phyloP scores from a whole-genome alignment of 2,888 invertebrate species.

The Napeogenes inachia region DNA sequence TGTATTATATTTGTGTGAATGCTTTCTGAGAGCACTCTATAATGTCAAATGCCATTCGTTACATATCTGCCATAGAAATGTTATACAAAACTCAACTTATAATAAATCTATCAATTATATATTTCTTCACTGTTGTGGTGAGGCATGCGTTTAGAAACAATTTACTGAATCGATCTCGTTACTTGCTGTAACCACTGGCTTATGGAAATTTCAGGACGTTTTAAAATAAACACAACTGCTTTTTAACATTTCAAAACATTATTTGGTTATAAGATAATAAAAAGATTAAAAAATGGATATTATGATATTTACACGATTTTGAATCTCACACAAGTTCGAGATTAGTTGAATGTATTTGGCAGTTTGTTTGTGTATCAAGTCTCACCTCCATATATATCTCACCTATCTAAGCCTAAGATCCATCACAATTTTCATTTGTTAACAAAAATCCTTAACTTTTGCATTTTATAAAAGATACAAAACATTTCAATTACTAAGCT shows the following conservation, averaged over 20 bases:
- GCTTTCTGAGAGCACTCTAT: slow-evolving; percentile 63
- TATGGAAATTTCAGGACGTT: slow-evolving; percentile 16
- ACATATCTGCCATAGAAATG: slow-evolving; percentile 68
- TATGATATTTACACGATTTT: slow-evolving; percentile 40
- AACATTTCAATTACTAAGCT: slow-evolving; percentile 69
- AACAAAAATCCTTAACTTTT: slow-evolving; percentile 63
- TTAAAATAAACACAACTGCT: slow-evolving; percentile 7
- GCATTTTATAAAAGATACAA: slow-evolving; percentile 73
- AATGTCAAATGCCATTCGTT: slow-evolving; percentile 69
- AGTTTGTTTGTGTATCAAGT: slow-evolving; percentile 33
- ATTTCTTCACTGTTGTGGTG: slow-evolving; percentile 42
- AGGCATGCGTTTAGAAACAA: slow-evolving; percentile 37
- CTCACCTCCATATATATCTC: slow-evolving; percentile 42
- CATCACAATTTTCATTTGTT: slow-evolving; percentile 66
- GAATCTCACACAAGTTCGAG: slow-evolving; percentile 34
- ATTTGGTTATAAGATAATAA: slow-evolving; percentile 18
- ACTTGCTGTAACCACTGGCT: slow-evolving; percentile 19
- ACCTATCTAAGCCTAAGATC: slow-evolving; percentile 65
- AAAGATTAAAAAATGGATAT: slow-evolving; percentile 27
- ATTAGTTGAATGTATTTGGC: slow-evolving; percentile 34
- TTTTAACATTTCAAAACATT: slow-evolving; percentile 10
- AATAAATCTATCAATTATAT: slow-evolving; percentile 53
- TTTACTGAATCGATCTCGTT: slow-evolving; percentile 26
- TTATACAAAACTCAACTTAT: slow-evolving; percentile 72
- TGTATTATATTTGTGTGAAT: slow-evolving; percentile 73